These are phyloP conservation scores for Agrotis ipsilon DNA, from an alignment of 2,888 invertebrate species.

Conservation along the genomic window DNA sequence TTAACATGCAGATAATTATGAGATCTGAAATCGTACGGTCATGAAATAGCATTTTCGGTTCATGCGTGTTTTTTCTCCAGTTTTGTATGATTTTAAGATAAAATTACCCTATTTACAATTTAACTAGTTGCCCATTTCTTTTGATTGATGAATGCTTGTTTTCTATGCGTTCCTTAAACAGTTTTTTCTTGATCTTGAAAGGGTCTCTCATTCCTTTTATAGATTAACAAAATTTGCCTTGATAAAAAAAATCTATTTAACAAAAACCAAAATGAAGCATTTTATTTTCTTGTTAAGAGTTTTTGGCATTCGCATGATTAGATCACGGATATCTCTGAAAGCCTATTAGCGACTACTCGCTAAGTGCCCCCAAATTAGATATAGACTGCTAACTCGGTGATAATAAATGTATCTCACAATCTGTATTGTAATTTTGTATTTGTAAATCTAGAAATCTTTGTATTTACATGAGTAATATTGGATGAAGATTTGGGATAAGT, in stretches of 20 bases:
- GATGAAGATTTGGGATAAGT: not conserved
- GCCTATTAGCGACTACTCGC: not conserved
- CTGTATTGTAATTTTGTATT: conserved; percentile 15
- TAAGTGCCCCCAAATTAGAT: conserved; percentile 34
- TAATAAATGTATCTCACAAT: conserved; percentile 38
- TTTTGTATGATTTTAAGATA: no score
- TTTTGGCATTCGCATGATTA: no score
- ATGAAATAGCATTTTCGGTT: not conserved
- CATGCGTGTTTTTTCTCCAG: not conserved
- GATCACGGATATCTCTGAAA: conserved; percentile 25
- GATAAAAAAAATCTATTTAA: no score
- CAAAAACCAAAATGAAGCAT: not conserved
- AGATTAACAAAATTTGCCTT: no score
- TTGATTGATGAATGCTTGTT: not conserved
- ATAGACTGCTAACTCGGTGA: conserved; percentile 24
- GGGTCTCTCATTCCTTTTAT: not conserved
- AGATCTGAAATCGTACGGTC: not conserved
- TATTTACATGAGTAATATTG: conserved; percentile 1
- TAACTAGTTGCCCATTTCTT: not conserved
- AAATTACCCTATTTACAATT: no score
- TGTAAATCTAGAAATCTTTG: not conserved
- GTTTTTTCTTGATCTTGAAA: not conserved
- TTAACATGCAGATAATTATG: not conserved
- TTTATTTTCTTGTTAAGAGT: not conserved
- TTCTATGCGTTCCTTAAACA: no score